Evolutionary conservation across 1,140 invertebrate genomes (phyloP), one percentile per base, ranked within the genome.

Genomic region (Pantala flavescens): DNA sequence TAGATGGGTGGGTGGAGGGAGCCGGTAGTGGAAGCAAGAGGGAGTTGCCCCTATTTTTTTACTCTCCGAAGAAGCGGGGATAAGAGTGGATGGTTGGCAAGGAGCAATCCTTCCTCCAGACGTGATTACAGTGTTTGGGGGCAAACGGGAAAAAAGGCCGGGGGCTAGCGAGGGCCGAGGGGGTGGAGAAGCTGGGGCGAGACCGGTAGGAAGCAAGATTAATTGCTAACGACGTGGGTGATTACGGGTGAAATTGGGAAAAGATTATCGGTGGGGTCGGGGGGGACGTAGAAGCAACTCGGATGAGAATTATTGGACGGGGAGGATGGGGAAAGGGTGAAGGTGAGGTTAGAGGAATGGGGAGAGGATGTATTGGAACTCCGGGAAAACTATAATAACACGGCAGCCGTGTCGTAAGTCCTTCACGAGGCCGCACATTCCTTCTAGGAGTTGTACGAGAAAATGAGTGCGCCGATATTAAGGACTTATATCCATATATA

Each of bases 181-280:
- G 49, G 49, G 49, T 19, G 49, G 49, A 21, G n/a, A 36, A 9
- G 12, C 14, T 5, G 49, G 49, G n/a, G n/a, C 49, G 49, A 63
- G 49, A 63, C 49, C 49, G 49, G 49, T 63, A 63, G 49, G 49
- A 63, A 63, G 49, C 49, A 63, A 63, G 49, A 63, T 63, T 63
- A 63, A 63, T 63, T 63, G 49, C 49, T 63, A 63, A 63, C 49
- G 49, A 63, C 49, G 49, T 63, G 49, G 49, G 49, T 63, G 49
- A 63, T 63, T 63, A 63, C 49, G 49, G 49, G 49, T 63, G 49
- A 63, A 63, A 63, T 63, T 63, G 49, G 49, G 49, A 63, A 63
- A 63, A 63, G 49, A 63, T 63, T 63, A 63, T 63, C 49, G 49
- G 49, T 63, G 16, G 49, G 16, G 49, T 19, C 12, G 16, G 49